Conservation (phyloP, 2,888 invertebrate genomes). For the Dermolepida albohirtum region DNA sequence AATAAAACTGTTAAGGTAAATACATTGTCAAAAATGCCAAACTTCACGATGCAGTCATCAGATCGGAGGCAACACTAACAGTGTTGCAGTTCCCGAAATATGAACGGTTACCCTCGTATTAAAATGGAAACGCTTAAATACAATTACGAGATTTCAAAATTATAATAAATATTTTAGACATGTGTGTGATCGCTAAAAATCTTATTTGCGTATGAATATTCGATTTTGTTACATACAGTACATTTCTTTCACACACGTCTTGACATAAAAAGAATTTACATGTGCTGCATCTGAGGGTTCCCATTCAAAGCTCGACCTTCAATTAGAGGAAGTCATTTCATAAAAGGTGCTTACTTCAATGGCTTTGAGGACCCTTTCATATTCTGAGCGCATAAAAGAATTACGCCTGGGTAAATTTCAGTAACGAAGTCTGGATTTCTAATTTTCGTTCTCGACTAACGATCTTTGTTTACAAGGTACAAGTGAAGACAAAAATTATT, state of each 20-base stretch:
- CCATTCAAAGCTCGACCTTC: slow-evolving; percentile 39
- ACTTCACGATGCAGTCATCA: no score
- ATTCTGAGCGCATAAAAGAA: slow-evolving; percentile 40
- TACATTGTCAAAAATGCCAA: no score
- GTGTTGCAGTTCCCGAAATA: no score
- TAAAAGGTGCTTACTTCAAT: slow-evolving; percentile 37
- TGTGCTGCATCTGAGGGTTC: slow-evolving; percentile 16
- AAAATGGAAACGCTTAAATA: no score
- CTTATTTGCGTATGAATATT: slow-evolving; percentile 8
- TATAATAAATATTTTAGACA: no score
- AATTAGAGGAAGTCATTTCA: slow-evolving; percentile 40
- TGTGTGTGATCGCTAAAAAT: background rate
- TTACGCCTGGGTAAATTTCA: slow-evolving; percentile 43
- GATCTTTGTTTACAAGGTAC: background rate
- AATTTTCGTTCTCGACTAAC: slow-evolving; percentile 16
- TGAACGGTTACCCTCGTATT: no score
- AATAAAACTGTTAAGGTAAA: no score
- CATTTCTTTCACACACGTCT: slow-evolving; percentile 30
- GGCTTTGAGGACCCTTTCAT: slow-evolving; percentile 36
- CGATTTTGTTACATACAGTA: slow-evolving; percentile 26
- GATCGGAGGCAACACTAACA: no score
- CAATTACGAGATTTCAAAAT: no score
- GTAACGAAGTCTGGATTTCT: slow-evolving; percentile 40
- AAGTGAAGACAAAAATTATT: slow-evolving; percentile 6
- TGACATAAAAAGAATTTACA: slow-evolving; percentile 28